Percentiles rank a stretch among this genome's conserved stretches.
phyloP scores from a whole-genome alignment of 2,888 invertebrate species.

The Dynastes tityus region DNA sequence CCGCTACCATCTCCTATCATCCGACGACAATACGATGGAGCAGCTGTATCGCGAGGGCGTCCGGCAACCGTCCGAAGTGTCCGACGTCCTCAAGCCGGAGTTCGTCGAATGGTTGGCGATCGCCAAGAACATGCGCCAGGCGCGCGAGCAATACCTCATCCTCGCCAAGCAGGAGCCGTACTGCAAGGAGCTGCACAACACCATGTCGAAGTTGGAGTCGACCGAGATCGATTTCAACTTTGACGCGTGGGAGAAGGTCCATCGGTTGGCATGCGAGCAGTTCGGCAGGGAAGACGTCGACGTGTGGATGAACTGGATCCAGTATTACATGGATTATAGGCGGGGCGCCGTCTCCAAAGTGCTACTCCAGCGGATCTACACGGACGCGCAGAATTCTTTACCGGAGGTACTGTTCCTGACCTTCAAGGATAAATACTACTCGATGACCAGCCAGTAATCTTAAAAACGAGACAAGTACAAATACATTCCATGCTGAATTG shows the following conservation, averaged over 20 bases:
- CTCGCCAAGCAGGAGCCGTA: constrained; percentile 67
- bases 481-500: neutral
- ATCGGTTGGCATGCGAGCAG: constrained; percentile 77
- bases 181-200: constrained; percentile 64
- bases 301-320: constrained; percentile 83
- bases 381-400: constrained; percentile 37
- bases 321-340: constrained; percentile 55
- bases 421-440: constrained; percentile 45
- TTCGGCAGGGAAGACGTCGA: constrained; percentile 79
- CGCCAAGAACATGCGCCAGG: constrained; percentile 72
- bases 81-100: constrained; percentile 75
- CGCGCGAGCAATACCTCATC: constrained; percentile 77
- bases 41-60: constrained; percentile 69
- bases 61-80: constrained; percentile 71
- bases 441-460: constrained; percentile 15
- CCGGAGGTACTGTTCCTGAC: constrained; percentile 36
- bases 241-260: constrained; percentile 74
- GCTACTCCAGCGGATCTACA: constrained; percentile 18
- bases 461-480: neutral
- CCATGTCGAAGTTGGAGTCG: constrained; percentile 72
- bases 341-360: neutral
- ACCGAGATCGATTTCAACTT: constrained; percentile 71
- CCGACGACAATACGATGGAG: constrained; percentile 66
- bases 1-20: constrained; percentile 65
- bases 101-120: constrained; percentile 75